Evolutionary conservation across 2,797 vertebrate genomes (phyloP).

Genomic region (Cetoscarus ocellatus): DNA sequence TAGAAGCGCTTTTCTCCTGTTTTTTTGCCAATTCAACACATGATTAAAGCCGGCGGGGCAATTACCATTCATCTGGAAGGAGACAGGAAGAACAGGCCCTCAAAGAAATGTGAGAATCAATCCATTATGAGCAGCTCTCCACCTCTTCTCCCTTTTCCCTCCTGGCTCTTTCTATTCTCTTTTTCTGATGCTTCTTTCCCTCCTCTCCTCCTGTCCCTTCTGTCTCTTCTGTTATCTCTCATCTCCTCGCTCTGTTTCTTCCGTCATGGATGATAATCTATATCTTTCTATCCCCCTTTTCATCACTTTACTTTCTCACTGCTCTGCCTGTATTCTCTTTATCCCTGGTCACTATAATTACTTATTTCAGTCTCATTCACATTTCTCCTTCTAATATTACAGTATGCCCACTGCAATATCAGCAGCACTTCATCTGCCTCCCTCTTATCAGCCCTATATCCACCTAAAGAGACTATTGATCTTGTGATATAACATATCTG

Average conservation of each 20-base stretch:
- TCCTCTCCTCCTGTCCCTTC: slow-evolving; percentile 14
- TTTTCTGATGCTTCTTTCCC: neutral
- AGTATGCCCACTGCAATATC: slow-evolving; percentile 16
- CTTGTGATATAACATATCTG: slow-evolving; percentile 43
- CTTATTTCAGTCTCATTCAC: slow-evolving; percentile 33
- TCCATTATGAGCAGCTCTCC: slow-evolving; percentile 75
- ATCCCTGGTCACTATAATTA: slow-evolving; percentile 26
- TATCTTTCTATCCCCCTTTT: slow-evolving; percentile 27
- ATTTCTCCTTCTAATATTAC: slow-evolving; percentile 16
- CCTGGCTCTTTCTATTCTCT: neutral
- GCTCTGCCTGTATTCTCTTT: slow-evolving; percentile 22
- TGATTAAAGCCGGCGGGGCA: slow-evolving; percentile 82
- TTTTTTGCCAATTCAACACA: slow-evolving; percentile 81
- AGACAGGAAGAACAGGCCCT: slow-evolving; percentile 75
- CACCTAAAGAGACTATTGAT: slow-evolving; percentile 47
- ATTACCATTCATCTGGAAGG: slow-evolving; percentile 82
- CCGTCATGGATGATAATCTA: slow-evolving; percentile 28
- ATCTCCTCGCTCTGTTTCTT: slow-evolving; percentile 32
- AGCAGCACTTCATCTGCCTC: slow-evolving; percentile 15
- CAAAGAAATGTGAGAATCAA: slow-evolving; percentile 80
- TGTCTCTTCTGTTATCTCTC: slow-evolving; percentile 29
- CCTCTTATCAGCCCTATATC: slow-evolving; percentile 37
- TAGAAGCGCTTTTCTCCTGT: slow-evolving; percentile 74
- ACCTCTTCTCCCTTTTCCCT: slow-evolving; percentile 18
- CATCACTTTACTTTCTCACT: slow-evolving; percentile 22